Conservation (phyloP, 2,888 invertebrate genomes). For the Drosophila borborema region DNA sequence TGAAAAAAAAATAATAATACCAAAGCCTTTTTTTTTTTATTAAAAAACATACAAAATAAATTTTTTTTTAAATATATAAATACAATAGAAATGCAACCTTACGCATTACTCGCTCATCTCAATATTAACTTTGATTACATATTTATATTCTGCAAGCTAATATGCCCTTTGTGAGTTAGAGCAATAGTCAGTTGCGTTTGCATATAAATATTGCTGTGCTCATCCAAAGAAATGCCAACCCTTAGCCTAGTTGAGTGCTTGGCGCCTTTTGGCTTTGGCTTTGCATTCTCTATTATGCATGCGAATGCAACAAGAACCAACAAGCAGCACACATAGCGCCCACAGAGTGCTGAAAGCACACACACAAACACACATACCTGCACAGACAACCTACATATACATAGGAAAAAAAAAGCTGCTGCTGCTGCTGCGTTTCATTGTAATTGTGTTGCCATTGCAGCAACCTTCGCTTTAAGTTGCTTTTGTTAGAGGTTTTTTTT, state of each 20-base stretch:
- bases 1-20: no score
- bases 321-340: constrained; percentile 2
- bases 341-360: constrained; percentile 12
- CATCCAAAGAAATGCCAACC: constrained; percentile 27
- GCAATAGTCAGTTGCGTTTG: constrained; percentile 7
- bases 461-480: constrained; percentile 41
- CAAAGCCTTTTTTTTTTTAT: no score
- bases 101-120: not conserved
- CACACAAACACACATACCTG: not conserved
- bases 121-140: not conserved
- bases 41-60: no score
- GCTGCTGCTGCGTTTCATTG: constrained; percentile 56
- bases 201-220: constrained; percentile 30
- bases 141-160: not conserved
- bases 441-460: constrained; percentile 34
- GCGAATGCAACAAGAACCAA: constrained; percentile 30
- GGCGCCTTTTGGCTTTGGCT: constrained; percentile 54
- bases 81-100: not conserved
- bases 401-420: constrained; percentile 15
- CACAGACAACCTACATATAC: not conserved
- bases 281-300: constrained; percentile 57
- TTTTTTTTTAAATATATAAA: not conserved
- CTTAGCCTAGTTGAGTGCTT: constrained; percentile 36
- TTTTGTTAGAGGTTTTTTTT: constrained; percentile 5
- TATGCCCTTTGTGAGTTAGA: constrained; percentile 9